Conservation (phyloP, 2,888 invertebrate species). For the Apotomis betuletana region DNA sequence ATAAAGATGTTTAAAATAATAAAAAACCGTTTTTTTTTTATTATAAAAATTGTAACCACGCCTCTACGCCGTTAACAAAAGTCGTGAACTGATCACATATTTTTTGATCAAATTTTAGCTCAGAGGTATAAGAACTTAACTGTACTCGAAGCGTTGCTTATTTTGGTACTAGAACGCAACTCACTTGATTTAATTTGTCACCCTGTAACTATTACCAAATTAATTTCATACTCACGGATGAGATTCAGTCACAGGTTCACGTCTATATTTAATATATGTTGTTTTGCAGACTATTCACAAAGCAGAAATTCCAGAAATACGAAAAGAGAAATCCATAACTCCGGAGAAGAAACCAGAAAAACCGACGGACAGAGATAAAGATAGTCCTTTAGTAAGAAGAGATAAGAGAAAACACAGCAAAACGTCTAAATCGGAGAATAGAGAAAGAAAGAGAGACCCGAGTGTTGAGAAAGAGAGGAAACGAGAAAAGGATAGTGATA, state of each 20-base stretch:
- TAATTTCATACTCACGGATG: background rate
- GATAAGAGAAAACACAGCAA: conserved; percentile 62
- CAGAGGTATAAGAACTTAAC: no score
- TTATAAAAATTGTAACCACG: no score
- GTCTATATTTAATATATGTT: background rate
- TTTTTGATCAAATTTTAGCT: no score
- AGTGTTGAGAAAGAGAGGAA: conserved; percentile 38
- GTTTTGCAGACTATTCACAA: conserved; percentile 17
- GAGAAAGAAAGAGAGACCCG: conserved; percentile 51
- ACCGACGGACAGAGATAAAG: conserved; percentile 46
- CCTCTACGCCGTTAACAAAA: no score
- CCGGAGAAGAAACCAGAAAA: conserved; percentile 46
- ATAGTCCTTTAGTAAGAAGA: conserved; percentile 50
- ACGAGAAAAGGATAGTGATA: conserved; percentile 43
- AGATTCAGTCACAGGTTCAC: background rate
- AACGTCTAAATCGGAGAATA: conserved; percentile 62
- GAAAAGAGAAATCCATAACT: conserved; percentile 42
- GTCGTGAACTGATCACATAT: no score
- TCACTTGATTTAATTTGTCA: background rate
- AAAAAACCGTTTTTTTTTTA: no score
- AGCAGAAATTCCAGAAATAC: conserved; percentile 43
- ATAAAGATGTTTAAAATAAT: no score
- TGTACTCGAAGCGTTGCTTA: no score
- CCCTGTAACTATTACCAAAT: background rate
- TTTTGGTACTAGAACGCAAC: no score